These are phyloP conservation scores for Pteruthius melanotis DNA, from an alignment of 2,113 vertebrate species.

Conservation along the genomic window DNA sequence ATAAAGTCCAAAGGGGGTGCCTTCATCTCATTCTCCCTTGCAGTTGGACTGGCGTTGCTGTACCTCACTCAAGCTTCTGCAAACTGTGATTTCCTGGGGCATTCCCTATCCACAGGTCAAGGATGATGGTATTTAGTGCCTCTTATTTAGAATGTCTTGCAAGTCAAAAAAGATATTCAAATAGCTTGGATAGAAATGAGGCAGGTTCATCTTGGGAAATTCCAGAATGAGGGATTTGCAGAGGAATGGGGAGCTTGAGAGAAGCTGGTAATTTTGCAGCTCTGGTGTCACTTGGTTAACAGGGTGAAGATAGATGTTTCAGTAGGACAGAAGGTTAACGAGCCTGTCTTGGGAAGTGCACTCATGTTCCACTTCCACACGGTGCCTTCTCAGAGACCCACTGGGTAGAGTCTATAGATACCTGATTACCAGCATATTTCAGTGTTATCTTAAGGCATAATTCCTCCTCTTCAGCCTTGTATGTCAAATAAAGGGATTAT, in stretches of 20 bases:
- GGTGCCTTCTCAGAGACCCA: neutral
- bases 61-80: neutral
- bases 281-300: neutral
- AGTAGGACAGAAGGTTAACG: neutral
- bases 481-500: neutral
- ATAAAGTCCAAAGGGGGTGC: neutral
- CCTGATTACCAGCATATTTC: neutral
- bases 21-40: neutral
- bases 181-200: neutral
- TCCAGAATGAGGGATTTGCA: neutral
- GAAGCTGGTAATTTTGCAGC: neutral
- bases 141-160: neutral
- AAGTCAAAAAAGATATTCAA: neutral
- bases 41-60: rapidly evolving
- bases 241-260: neutral
- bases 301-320: neutral
- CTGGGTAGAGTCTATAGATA: neutral
- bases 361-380: neutral
- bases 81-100: neutral
- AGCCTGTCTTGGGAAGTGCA: neutral
- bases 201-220: neutral
- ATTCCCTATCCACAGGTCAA: neutral
- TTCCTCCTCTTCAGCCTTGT: neutral
- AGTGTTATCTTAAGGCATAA: neutral
- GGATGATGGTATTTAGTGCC: neutral